Conservation (phyloP, 2,888 invertebrate species). For the Andrena minutula region DNA sequence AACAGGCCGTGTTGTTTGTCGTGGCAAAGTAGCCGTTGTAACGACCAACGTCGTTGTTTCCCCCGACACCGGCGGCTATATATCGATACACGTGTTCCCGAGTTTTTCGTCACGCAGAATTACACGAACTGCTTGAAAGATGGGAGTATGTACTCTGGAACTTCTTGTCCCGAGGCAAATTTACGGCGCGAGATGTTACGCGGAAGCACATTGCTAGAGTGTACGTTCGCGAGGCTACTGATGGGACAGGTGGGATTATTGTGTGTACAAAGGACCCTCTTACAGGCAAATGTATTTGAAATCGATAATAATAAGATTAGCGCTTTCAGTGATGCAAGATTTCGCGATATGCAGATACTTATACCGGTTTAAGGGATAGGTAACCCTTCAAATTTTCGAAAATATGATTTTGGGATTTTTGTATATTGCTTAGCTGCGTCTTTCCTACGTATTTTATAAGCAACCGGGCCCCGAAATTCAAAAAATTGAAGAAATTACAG, state of each 20-base stretch:
- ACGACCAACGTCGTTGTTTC: conserved; percentile 23
- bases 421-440: too few relatives aligned
- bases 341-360: too few relatives aligned
- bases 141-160: not conserved
- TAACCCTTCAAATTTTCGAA: too few relatives aligned
- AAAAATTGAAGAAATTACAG: too few relatives aligned
- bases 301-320: too few relatives aligned
- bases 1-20: conserved; percentile 54
- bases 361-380: too few relatives aligned
- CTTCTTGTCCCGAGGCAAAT: not conserved
- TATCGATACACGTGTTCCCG: conserved; percentile 61
- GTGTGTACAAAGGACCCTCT: not conserved
- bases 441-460: too few relatives aligned
- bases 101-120: conserved; percentile 10
- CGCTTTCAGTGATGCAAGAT: too few relatives aligned
- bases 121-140: conserved; percentile 7
- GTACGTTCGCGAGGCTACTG: not conserved
- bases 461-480: too few relatives aligned
- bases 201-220: not conserved
- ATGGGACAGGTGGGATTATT: not conserved
- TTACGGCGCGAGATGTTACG: not conserved
- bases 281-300: too few relatives aligned
- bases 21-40: conserved; percentile 53
- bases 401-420: too few relatives aligned
- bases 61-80: conserved; percentile 12